These are phyloP conservation scores for Campylomormyrus tamandua DNA, from an alignment of 2,113 vertebrate genomes.

Conservation along the genomic window DNA sequence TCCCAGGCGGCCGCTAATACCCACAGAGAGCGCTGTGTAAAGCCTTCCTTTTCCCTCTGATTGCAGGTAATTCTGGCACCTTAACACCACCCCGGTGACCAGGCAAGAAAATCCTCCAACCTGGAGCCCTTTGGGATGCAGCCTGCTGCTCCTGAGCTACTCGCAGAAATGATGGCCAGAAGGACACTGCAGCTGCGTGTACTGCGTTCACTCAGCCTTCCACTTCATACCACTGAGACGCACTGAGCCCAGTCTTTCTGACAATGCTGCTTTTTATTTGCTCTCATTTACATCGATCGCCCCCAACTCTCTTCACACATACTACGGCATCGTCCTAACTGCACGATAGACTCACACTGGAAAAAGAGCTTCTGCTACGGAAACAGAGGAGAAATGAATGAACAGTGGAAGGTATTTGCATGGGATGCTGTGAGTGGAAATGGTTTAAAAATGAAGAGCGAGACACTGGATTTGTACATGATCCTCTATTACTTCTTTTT, in stretches of 20 bases:
- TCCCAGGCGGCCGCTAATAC: conserved; percentile 47
- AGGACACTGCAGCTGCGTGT: not conserved
- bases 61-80: conserved; percentile 38
- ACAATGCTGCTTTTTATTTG: not conserved
- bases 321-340: not conserved
- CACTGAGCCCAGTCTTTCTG: not conserved
- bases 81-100: conserved; percentile 40
- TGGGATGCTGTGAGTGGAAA: no score
- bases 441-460: no score
- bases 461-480: not conserved
- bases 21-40: conserved; percentile 54
- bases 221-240: not conserved
- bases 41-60: conserved; percentile 50
- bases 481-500: no score
- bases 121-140: not conserved
- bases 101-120: conserved; percentile 18
- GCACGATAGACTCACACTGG: not conserved
- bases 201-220: not conserved
- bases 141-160: not conserved
- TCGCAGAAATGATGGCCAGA: not conserved
- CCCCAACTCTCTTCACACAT: not conserved
- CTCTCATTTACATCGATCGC: not conserved
- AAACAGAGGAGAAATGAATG: not conserved
- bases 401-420: not conserved
- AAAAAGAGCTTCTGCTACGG: not conserved